Base-by-base conservation (phyloP, 1,140 invertebrate genomes). In the Tachypleus tridentatus region DNA sequence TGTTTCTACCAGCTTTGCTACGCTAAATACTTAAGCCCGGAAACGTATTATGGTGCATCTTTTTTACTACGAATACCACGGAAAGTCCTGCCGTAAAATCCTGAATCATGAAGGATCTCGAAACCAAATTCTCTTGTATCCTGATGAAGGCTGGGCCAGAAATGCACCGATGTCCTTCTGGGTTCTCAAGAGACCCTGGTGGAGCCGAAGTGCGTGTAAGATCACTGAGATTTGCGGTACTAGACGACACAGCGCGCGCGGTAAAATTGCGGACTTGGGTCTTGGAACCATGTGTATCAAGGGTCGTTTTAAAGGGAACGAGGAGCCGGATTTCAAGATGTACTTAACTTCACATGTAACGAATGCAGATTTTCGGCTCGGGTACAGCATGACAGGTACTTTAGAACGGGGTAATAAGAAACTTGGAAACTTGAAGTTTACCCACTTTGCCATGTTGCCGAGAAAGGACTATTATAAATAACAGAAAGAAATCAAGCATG, bases 111-210 rank as follows among this genome's bases (percentile, higher is more conserved):
- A 86, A 74, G 85, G 85, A 58, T 84, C 82, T 71, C 84, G 85
- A 29, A 86, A 84, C 73, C 86, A 86, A 80, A 84, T 91, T 63
- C 80, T 89, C 66, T 78, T 92, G 64, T 91, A 88, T 74, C 87
- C 89, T 0, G 89, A 91, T 74, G 88, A 91, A 75, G 87, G 88
- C 10, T 91, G 88, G 87, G 88, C 89, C 54, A 81, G 87, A 64
- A 89, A 86, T 68, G 89, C 88, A 47, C 85, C 87, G 50, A 88
- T 87, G 67, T 87, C 86, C 49, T 89, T 91, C 76, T 91, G 88
- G 88, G 86, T 87, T n/a, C 80, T 92, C 68, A 87, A 87, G 73
- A 86, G 87, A 58, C 86, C 85, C 71, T 90, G 88, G 87, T 92
- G 89, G 88, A 86, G 86, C 65, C 79, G 83, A 58, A 86, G 84